Conservation (phyloP, 2,113 vertebrate genomes). For the Prochilodus magdalenae region DNA sequence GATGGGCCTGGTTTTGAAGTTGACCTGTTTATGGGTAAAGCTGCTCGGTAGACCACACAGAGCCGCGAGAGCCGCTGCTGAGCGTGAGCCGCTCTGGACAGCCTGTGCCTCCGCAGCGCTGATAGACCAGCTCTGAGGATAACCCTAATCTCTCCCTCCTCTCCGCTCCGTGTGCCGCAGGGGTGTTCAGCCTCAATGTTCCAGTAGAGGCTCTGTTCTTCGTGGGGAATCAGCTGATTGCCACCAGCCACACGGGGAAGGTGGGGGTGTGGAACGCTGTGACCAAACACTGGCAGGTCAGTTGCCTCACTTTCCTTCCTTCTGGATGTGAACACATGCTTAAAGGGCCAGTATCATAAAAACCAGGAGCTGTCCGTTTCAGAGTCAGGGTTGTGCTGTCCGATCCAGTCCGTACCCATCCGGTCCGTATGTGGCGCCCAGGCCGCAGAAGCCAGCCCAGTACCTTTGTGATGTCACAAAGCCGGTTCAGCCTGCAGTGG, state of each 20-base stretch:
- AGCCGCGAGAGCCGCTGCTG: neutral
- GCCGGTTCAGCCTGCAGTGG: too few relatives aligned
- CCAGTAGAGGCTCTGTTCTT: conserved; percentile 92
- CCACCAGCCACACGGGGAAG: conserved; percentile 90
- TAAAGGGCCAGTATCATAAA: too few relatives aligned
- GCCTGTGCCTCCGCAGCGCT: neutral
- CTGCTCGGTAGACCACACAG: neutral
- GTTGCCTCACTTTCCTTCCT: too few relatives aligned
- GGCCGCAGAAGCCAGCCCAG: too few relatives aligned
- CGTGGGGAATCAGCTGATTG: conserved; percentile 92
- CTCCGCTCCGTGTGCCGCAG: conserved; percentile 61
- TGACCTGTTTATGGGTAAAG: neutral
- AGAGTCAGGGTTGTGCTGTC: too few relatives aligned
- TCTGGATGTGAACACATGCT: neutral
- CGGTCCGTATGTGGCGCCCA: too few relatives aligned
- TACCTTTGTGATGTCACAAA: too few relatives aligned
- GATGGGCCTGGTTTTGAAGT: neutral
- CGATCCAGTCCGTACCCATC: too few relatives aligned
- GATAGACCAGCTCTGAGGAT: neutral
- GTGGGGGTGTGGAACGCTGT: conserved; percentile 95
- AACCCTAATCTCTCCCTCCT: neutral
- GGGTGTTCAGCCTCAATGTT: conserved; percentile 89
- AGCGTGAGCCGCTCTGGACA: neutral
- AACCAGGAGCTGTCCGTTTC: too few relatives aligned
- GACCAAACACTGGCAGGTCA: conserved; percentile 96